phyloP scores from a whole-genome alignment of 2,888 invertebrate genomes.

The Rambutsinella grinnellia region DNA sequence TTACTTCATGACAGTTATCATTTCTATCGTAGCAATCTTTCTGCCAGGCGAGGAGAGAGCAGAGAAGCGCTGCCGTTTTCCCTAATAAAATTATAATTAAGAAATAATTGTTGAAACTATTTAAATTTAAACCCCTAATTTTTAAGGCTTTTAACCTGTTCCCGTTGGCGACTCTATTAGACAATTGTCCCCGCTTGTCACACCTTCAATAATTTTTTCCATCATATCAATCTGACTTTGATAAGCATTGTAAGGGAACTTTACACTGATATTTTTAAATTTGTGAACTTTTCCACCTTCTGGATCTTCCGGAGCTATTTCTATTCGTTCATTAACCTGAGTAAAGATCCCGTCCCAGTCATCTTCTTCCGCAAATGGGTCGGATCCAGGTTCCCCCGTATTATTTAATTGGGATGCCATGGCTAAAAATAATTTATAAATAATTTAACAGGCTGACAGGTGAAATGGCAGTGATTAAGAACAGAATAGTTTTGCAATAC shows the following conservation, averaged over 20 bases:
- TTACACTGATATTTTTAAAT: constrained; percentile 30
- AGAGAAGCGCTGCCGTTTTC: constrained; percentile 62
- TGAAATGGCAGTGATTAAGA: too few relatives aligned
- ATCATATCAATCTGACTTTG: constrained; percentile 60
- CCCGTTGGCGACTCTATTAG: constrained; percentile 64
- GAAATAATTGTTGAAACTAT: too few relatives aligned
- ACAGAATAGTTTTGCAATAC: too few relatives aligned
- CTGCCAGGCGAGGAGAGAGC: constrained; percentile 58
- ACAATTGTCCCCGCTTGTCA: constrained; percentile 46
- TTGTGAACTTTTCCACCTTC: background rate
- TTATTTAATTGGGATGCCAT: background rate
- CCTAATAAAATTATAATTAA: constrained; percentile 41
- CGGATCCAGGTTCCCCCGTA: background rate
- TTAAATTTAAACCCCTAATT: background rate
- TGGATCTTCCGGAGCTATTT: too few relatives aligned
- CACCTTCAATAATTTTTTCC: constrained; percentile 53
- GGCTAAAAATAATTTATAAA: too few relatives aligned
- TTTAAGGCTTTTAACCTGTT: constrained; percentile 19
- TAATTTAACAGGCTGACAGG: too few relatives aligned
- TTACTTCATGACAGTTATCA: constrained; percentile 15
- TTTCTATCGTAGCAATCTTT: constrained; percentile 10
- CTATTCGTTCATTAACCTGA: constrained; percentile 36
- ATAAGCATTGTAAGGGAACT: constrained; percentile 61
- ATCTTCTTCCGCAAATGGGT: constrained; percentile 17
- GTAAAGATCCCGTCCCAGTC: constrained; percentile 42